Evolutionary conservation across 2,113 vertebrate genomes (phyloP).

Genomic region (Muscicapa adusta): DNA sequence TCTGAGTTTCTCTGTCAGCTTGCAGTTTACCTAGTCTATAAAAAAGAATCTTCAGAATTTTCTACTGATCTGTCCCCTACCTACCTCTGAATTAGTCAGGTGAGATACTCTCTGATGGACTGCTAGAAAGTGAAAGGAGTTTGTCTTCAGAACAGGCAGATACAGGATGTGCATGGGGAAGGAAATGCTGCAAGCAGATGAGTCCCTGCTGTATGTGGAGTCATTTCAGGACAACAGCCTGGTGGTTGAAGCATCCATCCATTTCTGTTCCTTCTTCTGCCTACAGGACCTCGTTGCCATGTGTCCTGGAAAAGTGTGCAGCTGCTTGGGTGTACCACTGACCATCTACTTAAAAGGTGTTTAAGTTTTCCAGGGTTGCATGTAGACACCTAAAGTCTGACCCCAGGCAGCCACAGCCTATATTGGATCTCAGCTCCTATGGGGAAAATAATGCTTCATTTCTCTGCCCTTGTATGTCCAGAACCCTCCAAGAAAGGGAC

Average conservation of each 20-base stretch:
- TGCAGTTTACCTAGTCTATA: not conserved
- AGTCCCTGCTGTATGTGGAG: not conserved
- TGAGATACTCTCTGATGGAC: not conserved
- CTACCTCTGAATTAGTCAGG: not conserved
- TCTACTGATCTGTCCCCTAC: not conserved
- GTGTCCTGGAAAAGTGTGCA: not conserved
- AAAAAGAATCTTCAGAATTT: not conserved
- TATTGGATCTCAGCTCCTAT: not conserved
- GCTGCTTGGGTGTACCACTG: not conserved
- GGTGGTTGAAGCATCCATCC: not conserved
- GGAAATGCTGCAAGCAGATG: not conserved
- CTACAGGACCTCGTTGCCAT: not conserved
- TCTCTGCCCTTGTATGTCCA: not conserved
- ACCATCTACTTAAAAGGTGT: not conserved
- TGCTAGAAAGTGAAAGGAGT: not conserved
- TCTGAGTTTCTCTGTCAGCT: constrained; percentile 26
- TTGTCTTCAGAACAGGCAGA: not conserved
- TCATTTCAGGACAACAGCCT: not conserved
- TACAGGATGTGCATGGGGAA: not conserved
- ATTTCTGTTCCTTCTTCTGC: not conserved
- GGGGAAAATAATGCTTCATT: not conserved
- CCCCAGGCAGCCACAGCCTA: not conserved
- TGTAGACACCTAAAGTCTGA: not conserved
- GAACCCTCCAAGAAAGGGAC: not conserved
- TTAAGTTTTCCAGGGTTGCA: not conserved